These are phyloP conservation scores for Regulus satrapa DNA, from an alignment of 2,113 vertebrate species.

Conservation along the genomic window DNA sequence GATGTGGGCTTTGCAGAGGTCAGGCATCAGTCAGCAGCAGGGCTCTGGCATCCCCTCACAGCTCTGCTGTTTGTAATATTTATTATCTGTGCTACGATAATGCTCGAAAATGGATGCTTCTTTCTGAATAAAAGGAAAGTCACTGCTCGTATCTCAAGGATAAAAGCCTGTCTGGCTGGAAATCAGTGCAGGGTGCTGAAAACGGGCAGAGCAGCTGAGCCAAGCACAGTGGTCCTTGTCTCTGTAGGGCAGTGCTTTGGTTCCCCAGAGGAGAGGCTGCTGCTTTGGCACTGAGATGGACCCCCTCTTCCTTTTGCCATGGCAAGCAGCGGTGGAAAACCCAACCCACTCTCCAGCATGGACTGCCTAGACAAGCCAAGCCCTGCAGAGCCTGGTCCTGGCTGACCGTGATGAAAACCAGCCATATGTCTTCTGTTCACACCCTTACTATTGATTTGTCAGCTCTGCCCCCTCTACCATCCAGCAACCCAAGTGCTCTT, in stretches of 20 bases:
- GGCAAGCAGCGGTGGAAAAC: background rate
- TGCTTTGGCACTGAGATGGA: background rate
- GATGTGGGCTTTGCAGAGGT: background rate
- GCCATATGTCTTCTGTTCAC: background rate
- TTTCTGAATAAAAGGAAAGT: constrained; percentile 37
- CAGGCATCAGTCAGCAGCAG: background rate
- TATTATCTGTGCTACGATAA: background rate
- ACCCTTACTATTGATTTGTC: background rate
- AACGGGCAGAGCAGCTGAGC: background rate
- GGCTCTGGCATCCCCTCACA: background rate
- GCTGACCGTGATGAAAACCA: background rate
- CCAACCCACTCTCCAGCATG: background rate
- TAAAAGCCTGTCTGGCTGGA: constrained; percentile 41
- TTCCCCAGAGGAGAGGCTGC: background rate
- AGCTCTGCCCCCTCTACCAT: background rate
- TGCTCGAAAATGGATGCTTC: background rate
- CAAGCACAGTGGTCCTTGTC: background rate
- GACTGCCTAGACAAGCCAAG: background rate
- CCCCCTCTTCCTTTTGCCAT: background rate
- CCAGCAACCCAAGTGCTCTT: background rate
- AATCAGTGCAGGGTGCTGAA: constrained; percentile 22
- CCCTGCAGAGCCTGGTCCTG: background rate
- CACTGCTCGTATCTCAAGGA: background rate
- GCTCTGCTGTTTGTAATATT: background rate
- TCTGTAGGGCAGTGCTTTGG: background rate